phyloP scores from a whole-genome alignment of 2,888 invertebrate species.

The Drosophila paucipuncta region DNA sequence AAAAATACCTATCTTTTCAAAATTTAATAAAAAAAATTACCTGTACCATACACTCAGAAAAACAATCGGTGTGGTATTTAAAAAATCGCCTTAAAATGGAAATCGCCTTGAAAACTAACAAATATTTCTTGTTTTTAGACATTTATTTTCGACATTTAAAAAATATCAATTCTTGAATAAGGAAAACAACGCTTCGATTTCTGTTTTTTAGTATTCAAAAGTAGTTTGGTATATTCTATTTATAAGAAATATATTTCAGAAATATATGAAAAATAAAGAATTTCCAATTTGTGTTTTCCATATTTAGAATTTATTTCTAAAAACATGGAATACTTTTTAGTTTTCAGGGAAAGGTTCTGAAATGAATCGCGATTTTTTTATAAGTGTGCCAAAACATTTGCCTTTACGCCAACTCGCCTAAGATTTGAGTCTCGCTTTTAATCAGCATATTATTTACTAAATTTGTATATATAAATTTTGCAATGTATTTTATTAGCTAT shows the following conservation, averaged over 20 bases:
- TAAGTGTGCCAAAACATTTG: neutral
- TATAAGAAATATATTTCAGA: neutral
- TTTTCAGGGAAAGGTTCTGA: neutral
- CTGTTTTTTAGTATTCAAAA: neutral
- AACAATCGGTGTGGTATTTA: neutral
- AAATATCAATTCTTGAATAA: neutral
- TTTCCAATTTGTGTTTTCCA: neutral
- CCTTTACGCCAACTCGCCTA: neutral
- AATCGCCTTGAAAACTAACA: neutral
- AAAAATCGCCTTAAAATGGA: neutral
- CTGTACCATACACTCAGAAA: neutral
- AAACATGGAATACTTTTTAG: neutral
- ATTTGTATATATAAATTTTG: neutral
- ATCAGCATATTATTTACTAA: neutral
- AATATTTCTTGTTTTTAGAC: neutral
- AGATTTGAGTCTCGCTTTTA: neutral
- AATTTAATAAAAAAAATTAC: neutral
- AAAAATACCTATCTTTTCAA: neutral
- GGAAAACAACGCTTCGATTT: neutral
- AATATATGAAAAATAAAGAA: neutral
- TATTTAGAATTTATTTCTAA: neutral
- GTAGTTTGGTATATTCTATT: neutral
- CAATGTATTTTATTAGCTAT: neutral
- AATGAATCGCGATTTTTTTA: neutral
- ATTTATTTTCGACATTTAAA: neutral